Base-by-base conservation (phyloP, 2,888 invertebrate genomes). In the Anorthoa munda region DNA sequence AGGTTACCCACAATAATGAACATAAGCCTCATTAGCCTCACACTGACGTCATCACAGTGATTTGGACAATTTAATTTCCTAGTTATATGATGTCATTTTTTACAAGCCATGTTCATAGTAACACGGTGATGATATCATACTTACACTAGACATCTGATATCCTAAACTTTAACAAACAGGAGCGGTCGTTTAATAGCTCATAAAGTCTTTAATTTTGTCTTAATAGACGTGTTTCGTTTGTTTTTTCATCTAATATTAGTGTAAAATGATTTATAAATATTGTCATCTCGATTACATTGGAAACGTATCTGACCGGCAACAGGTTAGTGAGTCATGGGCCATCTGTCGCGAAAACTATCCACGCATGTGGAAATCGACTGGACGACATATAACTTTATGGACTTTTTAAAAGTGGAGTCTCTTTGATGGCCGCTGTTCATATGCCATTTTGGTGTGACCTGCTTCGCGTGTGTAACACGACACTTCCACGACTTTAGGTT, bases 291-390 rank as follows among this genome's bases (percentile, higher is more conserved):
- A 93, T 94, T 92, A 91, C 92, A 93, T 91, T 92, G 92, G 93
- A 91, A 92, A 92, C 91, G 87, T 88, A 92, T 90, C 90, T 89
- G 86, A 85, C 78, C 81, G 87, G 85, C 83, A 93, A 93, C 96
- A 93, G 94, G 96, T 95, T 95, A 81, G 93, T 96, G 96, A 96
- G 88, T 96, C 96, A 96, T 85, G 81, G 88, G 92, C 95, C 96
- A 96, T 95, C 95, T 96, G 96, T 93, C 92, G 94, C 93, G 93
- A 94, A 94, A 95, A 94, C 92, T 93, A 92, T 94, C 91, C 87
- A 87, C 93, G 91, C 92, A 92, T 94, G 93, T 94, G 93, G 93
- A 94, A 94, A 94, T 92, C 92, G 88, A 89, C 83, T 90, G 92
- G 89, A 89, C 90, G 90, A 91, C 87, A 89, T 91, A 88, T 84